Evolutionary conservation across 2,888 invertebrate genomes (phyloP), one percentile per base, ranked within the genome.

Genomic region (Galerucella calmariensis): DNA sequence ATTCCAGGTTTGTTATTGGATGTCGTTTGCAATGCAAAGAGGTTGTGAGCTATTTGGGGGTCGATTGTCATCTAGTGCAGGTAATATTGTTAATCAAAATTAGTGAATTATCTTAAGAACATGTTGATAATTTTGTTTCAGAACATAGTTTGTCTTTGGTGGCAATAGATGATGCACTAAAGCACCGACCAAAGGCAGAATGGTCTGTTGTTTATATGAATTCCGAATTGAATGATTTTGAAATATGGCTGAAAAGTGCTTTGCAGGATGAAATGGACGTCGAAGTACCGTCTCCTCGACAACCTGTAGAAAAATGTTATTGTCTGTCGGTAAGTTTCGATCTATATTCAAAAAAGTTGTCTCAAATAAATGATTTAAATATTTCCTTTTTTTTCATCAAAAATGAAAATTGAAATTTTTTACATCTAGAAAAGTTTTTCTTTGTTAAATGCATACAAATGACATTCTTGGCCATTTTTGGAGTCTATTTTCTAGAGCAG

Each of bases 171-270:
- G 97, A 97, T 87, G 95, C 95, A 0, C 88, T 98, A 65, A 92
- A 93, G 75, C 95, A 97, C 77, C 89, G 98, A 11, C 94, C 97
- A 0, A 91, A 94, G 65, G 94, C 97, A 2, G 93, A 93, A 84
- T 98, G 98, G 98, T 94, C 95, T 35, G 94, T 97, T 0, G 91
- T 95, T 10, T 97, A 97, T 85, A 95, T 98, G 92, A 97, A 95
- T 86, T 97, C 97, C 82, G 97, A 98, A 84, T 90, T 99, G 9
- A 95, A 94, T 84, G 95, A 97, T 84, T 95, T 96, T 0, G 96
- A 97, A 88, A 95, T 97, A 72, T 97, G 97, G 96, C 87, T 97
- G 14, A 96, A 96, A 85, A 94, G 94, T 79, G 92, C 94, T 0
- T 88, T 95, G 0, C 91, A 90, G 77, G 89, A 90, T 75, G 90